These are phyloP conservation scores for Chrysocyon brachyurus DNA, from an alignment of 2,797 vertebrate species.

Conservation along the genomic window DNA sequence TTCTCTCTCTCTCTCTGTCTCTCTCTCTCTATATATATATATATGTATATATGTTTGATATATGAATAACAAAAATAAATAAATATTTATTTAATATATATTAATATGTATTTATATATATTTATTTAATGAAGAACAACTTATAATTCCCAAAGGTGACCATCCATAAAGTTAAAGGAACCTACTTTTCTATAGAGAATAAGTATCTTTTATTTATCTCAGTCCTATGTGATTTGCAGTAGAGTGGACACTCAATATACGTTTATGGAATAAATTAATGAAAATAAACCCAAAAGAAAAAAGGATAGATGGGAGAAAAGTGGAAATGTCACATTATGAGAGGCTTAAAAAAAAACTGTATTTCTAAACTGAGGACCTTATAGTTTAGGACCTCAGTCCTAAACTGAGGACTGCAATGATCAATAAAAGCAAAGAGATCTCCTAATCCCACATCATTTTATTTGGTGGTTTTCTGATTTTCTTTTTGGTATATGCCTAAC, in stretches of 20 bases:
- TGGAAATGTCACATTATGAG: neutral
- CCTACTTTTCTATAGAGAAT: neutral
- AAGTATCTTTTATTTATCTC: neutral
- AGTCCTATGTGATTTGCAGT: neutral
- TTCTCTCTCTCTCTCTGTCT: neutral
- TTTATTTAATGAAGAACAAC: neutral
- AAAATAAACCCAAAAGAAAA: neutral
- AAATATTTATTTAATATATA: too few relatives aligned
- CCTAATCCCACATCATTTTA: neutral
- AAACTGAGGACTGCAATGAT: neutral
- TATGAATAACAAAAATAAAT: too few relatives aligned
- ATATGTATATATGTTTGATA: too few relatives aligned
- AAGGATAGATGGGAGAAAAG: neutral
- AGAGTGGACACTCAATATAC: neutral
- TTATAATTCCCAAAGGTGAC: neutral
- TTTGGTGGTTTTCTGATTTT: slow-evolving; percentile 33
- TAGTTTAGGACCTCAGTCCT: too few relatives aligned
- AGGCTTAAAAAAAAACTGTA: neutral
- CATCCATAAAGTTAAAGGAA: slow-evolving; percentile 5
- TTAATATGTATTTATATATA: too few relatives aligned
- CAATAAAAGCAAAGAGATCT: neutral
- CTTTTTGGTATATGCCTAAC: neutral
- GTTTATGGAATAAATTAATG: neutral
- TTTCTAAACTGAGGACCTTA: slow-evolving; percentile 30
- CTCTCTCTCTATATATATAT: too few relatives aligned